These are phyloP conservation scores for Esox masquinongy DNA, from an alignment of 2,797 vertebrate genomes.

Conservation along the genomic window DNA sequence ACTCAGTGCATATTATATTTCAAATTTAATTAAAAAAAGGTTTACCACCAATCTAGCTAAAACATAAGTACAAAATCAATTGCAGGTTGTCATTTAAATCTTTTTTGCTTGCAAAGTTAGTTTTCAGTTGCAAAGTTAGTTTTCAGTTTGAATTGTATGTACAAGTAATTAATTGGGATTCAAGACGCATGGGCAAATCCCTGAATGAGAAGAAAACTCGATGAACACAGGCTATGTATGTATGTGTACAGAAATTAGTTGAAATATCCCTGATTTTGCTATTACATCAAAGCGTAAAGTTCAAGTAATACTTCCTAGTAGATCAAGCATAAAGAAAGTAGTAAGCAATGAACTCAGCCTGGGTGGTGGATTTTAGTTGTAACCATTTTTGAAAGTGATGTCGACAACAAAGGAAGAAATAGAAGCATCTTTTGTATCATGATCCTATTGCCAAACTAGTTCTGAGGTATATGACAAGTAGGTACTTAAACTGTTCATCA, in stretches of 20 bases:
- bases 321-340: conserved; percentile 83
- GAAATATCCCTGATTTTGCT: conserved; percentile 97
- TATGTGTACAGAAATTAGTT: conserved; percentile 80
- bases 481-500: conserved; percentile 83
- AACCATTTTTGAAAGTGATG: conserved; percentile 75
- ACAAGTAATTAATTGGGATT: conserved; percentile 75
- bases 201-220: conserved; percentile 76
- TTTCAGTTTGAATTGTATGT: too few relatives aligned
- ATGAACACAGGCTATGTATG: conserved; percentile 81
- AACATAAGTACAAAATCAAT: conserved; percentile 77
- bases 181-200: conserved; percentile 76
- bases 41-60: conserved; percentile 72
- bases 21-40: conserved; percentile 68
- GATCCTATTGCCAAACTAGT: conserved; percentile 96
- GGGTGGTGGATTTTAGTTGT: conserved; percentile 60
- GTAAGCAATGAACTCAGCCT: conserved; percentile 67
- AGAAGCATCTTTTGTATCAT: conserved; percentile 78
- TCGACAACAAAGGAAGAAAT: conserved; percentile 69
- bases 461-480: conserved; percentile 99
- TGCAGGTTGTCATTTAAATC: conserved; percentile 52
- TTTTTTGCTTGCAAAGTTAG: conserved; percentile 75
- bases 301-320: conserved; percentile 91
- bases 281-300: conserved; percentile 82
- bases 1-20: conserved; percentile 91
- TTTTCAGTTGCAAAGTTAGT: too few relatives aligned